Base-by-base conservation (phyloP, 2,888 invertebrate genomes). In the Itoplectis maculator region DNA sequence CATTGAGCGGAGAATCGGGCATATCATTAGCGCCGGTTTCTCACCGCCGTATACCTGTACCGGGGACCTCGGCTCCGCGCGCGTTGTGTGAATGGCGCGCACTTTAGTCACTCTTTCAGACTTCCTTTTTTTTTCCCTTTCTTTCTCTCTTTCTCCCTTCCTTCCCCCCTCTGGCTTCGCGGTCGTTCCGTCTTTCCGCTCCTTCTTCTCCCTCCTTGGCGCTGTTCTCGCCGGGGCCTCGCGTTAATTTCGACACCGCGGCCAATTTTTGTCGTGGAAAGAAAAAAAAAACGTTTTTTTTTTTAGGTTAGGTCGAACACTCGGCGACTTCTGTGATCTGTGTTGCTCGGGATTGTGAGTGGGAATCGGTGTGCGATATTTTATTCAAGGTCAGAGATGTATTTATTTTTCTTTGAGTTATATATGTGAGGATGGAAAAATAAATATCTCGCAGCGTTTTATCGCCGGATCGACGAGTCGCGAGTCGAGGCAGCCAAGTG, bases 21-120 rank as follows among this genome's bases (percentile, higher is more conserved):
- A 92, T 92, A 92, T 92, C 92, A 92, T 92, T 92, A 92, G 92
- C 89, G 89, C 89, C 85, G 40, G 63, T 40, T 82, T 75, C 82
- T 79, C 66, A 66, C 56, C 91, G 91, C n/a, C 90, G 91, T 91
- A 91, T 81, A 74, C 49, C 75, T 45, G 69, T 74, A 66, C 72
- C 69, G 65, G 78, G 75, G n/a, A n/a, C n/a, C n/a, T n/a, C n/a
- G n/a, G n/a, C n/a, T n/a, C n/a, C 72, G 72, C 88, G 87, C 86
- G 83, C 82, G 82, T 85, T 87, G 88, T 86, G 89, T 91, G 91
- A 92, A 92, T 92, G 92, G 91, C 84, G 79, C 82, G 70, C 82
- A 79, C 87, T 88, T 88, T 88, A 87, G 86, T 87, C 88, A 87
- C 88, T 88, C 81, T 74, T 78, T 80, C 76, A 72, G 74, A 66